A percentile compares a stretch with the other conserved stretches of the same genome.
phyloP scores from a whole-genome alignment of 1,140 invertebrate species.

The Drosophila athabasca region DNA sequence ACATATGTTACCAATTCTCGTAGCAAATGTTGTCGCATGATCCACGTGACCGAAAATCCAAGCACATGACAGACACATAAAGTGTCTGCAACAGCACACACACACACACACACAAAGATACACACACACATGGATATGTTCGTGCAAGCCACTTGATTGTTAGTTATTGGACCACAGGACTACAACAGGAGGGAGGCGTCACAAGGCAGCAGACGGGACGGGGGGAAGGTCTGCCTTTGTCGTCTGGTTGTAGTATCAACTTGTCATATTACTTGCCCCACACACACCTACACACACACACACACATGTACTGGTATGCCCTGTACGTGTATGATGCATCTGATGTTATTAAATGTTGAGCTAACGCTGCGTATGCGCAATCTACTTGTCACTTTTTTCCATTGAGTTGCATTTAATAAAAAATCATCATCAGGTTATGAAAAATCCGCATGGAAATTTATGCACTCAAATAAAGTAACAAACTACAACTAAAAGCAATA shows the following conservation, averaged over 20 bases:
- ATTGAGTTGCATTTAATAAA: slow-evolving; percentile 71
- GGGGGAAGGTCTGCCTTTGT: slow-evolving; percentile 18
- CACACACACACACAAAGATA: slow-evolving; percentile 11
- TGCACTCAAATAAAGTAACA: slow-evolving; percentile 73
- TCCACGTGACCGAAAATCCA: slow-evolving; percentile 70
- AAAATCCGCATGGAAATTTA: slow-evolving; percentile 76
- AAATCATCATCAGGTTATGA: slow-evolving; percentile 73
- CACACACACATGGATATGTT: too few species aligned
- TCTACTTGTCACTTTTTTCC: slow-evolving; percentile 68
- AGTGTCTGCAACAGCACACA: slow-evolving; percentile 41
- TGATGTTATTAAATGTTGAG: slow-evolving; percentile 65
- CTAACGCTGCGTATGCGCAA: slow-evolving; percentile 72
- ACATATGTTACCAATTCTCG: slow-evolving; percentile 55
- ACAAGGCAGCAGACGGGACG: background rate
- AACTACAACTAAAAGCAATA: slow-evolving; percentile 36
- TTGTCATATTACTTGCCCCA: slow-evolving; percentile 76
- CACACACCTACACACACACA: background rate
- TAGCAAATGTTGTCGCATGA: slow-evolving; percentile 51
- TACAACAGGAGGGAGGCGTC: slow-evolving; percentile 30
- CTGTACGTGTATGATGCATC: slow-evolving; percentile 21
- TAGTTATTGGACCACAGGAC: slow-evolving; percentile 61
- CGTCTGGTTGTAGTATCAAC: slow-evolving; percentile 57
- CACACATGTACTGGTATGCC: slow-evolving; percentile 17
- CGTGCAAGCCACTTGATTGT: slow-evolving; percentile 49
- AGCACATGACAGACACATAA: slow-evolving; percentile 69